phyloP scores from a whole-genome alignment of 2,113 vertebrate species.

The Sterrhoptilus dennistouni region DNA sequence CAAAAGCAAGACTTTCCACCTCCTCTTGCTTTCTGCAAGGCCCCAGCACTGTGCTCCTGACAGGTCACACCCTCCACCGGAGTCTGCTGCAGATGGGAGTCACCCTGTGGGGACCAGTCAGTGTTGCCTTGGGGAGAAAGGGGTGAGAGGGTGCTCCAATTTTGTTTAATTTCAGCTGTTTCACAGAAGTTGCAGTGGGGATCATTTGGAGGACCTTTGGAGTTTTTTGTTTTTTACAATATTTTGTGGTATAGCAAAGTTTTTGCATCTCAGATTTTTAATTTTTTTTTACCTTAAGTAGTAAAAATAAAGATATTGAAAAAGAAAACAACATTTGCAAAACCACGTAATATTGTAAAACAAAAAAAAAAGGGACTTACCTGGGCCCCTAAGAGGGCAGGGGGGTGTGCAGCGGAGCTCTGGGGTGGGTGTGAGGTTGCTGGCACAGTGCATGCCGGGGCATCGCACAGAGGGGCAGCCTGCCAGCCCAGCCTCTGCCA shows the following conservation, averaged over 20 bases:
- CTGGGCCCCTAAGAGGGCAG: conserved; percentile 50
- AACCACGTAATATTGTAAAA: conserved; percentile 75
- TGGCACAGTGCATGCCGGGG: conserved; percentile 54
- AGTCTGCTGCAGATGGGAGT: conserved; percentile 20
- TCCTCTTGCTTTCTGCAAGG: not conserved
- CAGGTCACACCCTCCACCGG: not conserved
- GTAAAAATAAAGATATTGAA: conserved; percentile 4
- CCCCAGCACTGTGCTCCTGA: not conserved
- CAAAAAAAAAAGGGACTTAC: conserved; percentile 65
- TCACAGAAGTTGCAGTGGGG: not conserved
- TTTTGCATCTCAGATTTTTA: not conserved
- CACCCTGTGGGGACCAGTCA: not conserved
- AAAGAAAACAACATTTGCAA: conserved; percentile 61
- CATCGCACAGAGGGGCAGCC: conserved; percentile 49
- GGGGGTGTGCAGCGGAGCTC: conserved; percentile 46
- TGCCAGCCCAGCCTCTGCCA: conserved; percentile 38
- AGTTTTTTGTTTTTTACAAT: conserved; percentile 69
- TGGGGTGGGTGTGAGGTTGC: conserved; percentile 57
- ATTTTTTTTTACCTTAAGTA: not conserved
- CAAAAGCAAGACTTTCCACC: not conserved
- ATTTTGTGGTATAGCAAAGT: conserved; percentile 71
- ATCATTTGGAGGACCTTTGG: not conserved
- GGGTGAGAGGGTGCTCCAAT: not conserved
- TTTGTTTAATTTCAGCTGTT: not conserved
- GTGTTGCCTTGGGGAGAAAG: not conserved